phyloP scores from a whole-genome alignment of 2,797 vertebrate genomes.

The Enteromius mattozi region DNA sequence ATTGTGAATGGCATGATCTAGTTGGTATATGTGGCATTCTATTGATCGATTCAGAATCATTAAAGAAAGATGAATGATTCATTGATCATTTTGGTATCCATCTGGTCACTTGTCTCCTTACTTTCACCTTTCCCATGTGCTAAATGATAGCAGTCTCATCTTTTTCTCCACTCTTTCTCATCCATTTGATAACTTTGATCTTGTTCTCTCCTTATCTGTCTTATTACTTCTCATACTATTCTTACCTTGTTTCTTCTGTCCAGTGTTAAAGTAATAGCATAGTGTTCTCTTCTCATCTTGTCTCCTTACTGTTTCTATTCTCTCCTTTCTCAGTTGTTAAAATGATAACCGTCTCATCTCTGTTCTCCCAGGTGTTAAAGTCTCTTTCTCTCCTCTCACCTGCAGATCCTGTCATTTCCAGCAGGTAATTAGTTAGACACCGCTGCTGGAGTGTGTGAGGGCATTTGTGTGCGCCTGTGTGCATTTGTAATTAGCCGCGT shows the following conservation, averaged over 20 bases:
- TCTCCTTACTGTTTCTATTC: slow-evolving; percentile 46
- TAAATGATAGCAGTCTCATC: neutral
- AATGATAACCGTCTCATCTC: neutral
- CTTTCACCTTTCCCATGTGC: neutral
- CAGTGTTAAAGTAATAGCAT: neutral
- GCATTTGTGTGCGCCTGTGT: slow-evolving; percentile 52
- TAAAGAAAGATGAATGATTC: neutral
- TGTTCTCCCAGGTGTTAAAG: slow-evolving; percentile 28
- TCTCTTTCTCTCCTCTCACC: slow-evolving; percentile 24
- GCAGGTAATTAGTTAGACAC: slow-evolving; percentile 42
- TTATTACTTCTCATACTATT: neutral
- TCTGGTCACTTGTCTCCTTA: neutral
- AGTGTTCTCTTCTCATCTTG: neutral
- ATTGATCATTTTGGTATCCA: neutral
- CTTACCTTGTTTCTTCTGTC: neutral
- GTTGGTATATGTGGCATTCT: neutral
- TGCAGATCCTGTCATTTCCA: slow-evolving; percentile 37
- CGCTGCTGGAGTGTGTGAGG: slow-evolving; percentile 38
- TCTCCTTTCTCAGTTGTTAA: slow-evolving; percentile 13
- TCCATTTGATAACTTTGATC: neutral
- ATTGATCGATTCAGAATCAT: neutral
- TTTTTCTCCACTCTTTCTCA: neutral
- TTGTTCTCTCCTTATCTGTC: neutral
- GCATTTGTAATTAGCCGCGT: slow-evolving; percentile 49
- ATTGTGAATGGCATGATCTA: neutral